A percentile compares a stretch with the other conserved stretches of the same genome.
Evolutionary conservation across 2,797 vertebrate genomes (phyloP).

Genomic region (Todus mexicanus): DNA sequence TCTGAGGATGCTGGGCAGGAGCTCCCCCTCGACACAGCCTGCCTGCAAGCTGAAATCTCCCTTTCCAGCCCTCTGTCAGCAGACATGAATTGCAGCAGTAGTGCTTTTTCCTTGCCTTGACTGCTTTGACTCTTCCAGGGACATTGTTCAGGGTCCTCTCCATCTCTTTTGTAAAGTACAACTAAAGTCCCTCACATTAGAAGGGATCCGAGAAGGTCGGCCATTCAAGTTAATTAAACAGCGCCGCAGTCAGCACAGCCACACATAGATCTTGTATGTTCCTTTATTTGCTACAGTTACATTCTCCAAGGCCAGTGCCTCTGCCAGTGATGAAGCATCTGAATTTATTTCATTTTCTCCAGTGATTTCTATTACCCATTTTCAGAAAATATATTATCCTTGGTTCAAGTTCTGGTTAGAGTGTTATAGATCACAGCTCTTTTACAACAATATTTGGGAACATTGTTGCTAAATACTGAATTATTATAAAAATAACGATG

Average conservation of each 20-base stretch:
- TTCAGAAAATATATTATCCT: slow-evolving; percentile 1
- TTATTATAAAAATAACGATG: not conserved
- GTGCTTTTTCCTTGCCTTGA: not conserved
- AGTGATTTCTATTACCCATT: not conserved
- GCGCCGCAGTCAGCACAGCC: not conserved
- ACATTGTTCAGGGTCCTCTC: not conserved
- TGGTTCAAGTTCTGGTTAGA: not conserved
- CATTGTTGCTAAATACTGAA: not conserved
- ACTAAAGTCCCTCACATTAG: not conserved
- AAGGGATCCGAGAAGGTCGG: not conserved
- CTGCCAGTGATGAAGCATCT: not conserved
- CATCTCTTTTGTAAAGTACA: not conserved
- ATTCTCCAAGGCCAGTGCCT: slow-evolving; percentile 4
- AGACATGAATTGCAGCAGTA: not conserved
- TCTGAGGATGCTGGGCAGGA: rapidly evolving
- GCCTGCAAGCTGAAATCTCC: not conserved
- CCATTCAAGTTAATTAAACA: not conserved
- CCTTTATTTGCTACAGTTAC: not conserved
- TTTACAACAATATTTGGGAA: not conserved
- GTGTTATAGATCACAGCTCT: not conserved
- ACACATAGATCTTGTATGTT: not conserved
- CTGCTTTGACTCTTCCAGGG: not conserved
- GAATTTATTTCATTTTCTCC: slow-evolving; percentile 22
- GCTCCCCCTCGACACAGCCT: rapidly evolving
- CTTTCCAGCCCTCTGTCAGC: not conserved